A percentile compares a stretch with the other conserved stretches of the same genome.
Evolutionary conservation across 2,888 invertebrate genomes (phyloP).

Genomic region (Aricia artaxerxes): DNA sequence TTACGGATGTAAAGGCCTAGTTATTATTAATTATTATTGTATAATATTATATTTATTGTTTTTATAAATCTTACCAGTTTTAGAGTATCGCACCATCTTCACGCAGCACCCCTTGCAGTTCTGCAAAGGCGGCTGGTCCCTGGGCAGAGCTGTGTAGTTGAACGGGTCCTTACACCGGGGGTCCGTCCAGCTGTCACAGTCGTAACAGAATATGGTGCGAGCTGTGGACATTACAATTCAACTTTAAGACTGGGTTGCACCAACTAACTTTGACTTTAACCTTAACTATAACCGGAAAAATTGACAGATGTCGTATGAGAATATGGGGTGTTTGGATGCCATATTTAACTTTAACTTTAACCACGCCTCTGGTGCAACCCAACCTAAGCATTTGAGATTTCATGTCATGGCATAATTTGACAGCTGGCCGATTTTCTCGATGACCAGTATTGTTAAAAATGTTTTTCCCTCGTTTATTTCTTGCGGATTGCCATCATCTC

Average conservation of each 20-base stretch:
- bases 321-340: no score
- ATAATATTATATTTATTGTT: no score
- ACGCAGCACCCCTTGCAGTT: constrained; percentile 97
- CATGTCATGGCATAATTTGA: background rate
- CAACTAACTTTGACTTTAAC: no score
- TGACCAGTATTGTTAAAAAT: background rate
- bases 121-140: constrained; percentile 92
- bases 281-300: no score
- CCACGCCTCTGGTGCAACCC: no score
- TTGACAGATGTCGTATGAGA: no score
- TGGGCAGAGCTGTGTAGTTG: constrained; percentile 93
- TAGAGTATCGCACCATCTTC: constrained; percentile 95
- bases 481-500: background rate
- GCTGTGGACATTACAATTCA: constrained; percentile 74
- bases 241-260: no score
- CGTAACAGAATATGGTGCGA: constrained; percentile 94
- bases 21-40: no score
- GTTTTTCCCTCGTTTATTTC: background rate
- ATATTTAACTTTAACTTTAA: no score
- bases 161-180: constrained; percentile 94
- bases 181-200: constrained; percentile 96
- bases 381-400: background rate
- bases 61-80: constrained; percentile 86
- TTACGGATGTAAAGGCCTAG: no score
- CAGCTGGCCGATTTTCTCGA: background rate